Percentiles rank a stretch among this genome's conserved stretches.
Conservation (phyloP, 2,797 vertebrate species). For the Decapterus maruadsi region DNA sequence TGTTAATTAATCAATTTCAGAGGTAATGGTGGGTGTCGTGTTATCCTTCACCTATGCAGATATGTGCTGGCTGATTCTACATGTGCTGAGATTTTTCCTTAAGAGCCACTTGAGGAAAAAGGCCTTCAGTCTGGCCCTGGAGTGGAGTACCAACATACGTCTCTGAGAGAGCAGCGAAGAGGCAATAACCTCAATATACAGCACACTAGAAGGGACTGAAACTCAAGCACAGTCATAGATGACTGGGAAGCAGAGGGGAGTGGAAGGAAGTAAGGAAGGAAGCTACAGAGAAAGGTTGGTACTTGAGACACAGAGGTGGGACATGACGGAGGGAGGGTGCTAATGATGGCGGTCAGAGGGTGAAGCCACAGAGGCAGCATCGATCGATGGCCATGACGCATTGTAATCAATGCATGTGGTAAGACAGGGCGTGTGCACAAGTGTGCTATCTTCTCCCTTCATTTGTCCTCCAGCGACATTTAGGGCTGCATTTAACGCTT, state of each 20-base stretch:
- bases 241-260: not conserved
- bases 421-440: constrained; percentile 16
- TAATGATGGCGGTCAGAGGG: constrained; percentile 49
- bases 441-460: constrained; percentile 6
- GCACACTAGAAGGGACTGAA: not conserved
- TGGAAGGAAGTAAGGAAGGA: not conserved
- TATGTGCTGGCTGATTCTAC: not conserved
- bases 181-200: not conserved
- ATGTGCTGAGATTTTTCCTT: not conserved
- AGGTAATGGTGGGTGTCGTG: not conserved
- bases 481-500: not conserved
- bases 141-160: not conserved
- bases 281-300: not conserved
- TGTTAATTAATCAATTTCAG: too few relatives aligned
- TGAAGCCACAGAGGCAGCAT: constrained; percentile 48
- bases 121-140: not conserved
- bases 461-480: constrained; percentile 18
- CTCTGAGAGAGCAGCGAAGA: constrained; percentile 5
- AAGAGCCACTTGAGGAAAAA: not conserved
- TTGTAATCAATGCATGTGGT: constrained; percentile 53
- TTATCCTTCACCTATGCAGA: not conserved
- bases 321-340: constrained; percentile 14
- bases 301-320: not conserved
- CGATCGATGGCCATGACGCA: constrained; percentile 39
- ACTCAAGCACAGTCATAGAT: not conserved